Conservation (phyloP, 2,113 vertebrate genomes). For the Alligator sinensis region DNA sequence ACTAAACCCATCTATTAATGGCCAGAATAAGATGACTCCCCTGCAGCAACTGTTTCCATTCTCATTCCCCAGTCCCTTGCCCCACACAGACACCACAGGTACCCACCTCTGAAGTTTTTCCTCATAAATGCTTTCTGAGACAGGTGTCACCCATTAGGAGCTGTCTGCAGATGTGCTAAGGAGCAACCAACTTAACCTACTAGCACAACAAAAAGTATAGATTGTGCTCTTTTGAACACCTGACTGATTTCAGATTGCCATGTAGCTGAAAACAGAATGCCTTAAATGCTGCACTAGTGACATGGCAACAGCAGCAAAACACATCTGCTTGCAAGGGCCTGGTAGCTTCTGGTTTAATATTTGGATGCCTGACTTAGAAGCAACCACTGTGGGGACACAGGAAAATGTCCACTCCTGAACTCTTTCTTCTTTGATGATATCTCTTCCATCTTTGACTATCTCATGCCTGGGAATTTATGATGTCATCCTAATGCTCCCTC, state of each 20-base stretch:
- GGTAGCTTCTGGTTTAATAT: background rate
- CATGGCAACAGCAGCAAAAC: background rate
- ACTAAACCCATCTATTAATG: background rate
- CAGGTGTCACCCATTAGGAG: background rate
- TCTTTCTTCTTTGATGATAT: background rate
- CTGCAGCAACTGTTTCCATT: background rate
- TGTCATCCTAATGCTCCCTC: background rate
- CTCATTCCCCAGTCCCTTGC: background rate
- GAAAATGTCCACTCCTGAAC: too few relatives aligned
- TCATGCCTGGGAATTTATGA: background rate
- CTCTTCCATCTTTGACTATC: background rate
- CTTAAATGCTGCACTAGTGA: background rate
- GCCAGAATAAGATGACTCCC: background rate
- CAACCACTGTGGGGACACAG: background rate
- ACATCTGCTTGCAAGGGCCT: background rate
- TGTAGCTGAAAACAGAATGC: background rate
- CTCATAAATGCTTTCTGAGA: background rate
- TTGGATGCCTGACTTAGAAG: background rate
- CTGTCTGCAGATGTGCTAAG: background rate
- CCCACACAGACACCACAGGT: background rate
- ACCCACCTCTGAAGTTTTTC: background rate
- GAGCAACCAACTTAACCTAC: background rate
- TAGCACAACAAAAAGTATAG: accelerated
- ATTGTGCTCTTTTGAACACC: background rate
- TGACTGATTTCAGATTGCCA: background rate